phyloP scores from a whole-genome alignment of 2,888 invertebrate genomes.

The Prosapia bicincta region DNA sequence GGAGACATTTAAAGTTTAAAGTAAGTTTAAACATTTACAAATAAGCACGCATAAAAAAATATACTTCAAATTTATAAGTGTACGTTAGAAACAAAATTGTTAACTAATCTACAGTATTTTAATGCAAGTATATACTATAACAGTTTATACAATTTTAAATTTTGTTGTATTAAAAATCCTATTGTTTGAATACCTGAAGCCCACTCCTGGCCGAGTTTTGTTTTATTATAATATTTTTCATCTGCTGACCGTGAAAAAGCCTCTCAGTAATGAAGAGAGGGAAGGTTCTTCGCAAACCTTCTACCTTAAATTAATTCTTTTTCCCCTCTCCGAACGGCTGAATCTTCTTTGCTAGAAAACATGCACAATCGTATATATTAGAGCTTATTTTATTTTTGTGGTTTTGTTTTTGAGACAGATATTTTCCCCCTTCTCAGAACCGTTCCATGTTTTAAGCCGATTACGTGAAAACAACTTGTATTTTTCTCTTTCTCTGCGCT shows the following conservation, averaged over 20 bases:
- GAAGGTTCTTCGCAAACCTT: not conserved
- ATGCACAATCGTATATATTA: slow-evolving; percentile 30
- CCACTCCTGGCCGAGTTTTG: too few relatives aligned
- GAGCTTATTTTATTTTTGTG: slow-evolving; percentile 32
- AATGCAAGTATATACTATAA: too few relatives aligned
- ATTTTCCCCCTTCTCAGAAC: slow-evolving; percentile 24
- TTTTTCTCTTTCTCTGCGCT: slow-evolving; percentile 15
- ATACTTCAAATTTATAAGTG: too few relatives aligned
- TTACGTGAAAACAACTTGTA: slow-evolving; percentile 29
- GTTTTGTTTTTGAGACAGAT: slow-evolving; percentile 31
- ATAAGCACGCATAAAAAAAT: too few relatives aligned
- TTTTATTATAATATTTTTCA: too few relatives aligned
- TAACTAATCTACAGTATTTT: too few relatives aligned
- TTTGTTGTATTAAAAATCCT: too few relatives aligned
- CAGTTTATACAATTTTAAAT: too few relatives aligned
- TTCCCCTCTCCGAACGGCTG: slow-evolving; percentile 21
- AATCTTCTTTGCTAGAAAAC: slow-evolving; percentile 30
- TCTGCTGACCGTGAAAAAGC: not conserved
- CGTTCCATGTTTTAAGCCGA: slow-evolving; percentile 28
- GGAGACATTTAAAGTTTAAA: too few relatives aligned
- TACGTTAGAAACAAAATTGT: too few relatives aligned
- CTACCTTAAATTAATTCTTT: slow-evolving; percentile 27
- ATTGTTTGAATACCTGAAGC: too few relatives aligned
- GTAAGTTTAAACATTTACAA: too few relatives aligned
- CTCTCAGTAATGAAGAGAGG: not conserved